Base-by-base conservation (phyloP, 2,113 vertebrate genomes). In the Colistium nudipinnis region DNA sequence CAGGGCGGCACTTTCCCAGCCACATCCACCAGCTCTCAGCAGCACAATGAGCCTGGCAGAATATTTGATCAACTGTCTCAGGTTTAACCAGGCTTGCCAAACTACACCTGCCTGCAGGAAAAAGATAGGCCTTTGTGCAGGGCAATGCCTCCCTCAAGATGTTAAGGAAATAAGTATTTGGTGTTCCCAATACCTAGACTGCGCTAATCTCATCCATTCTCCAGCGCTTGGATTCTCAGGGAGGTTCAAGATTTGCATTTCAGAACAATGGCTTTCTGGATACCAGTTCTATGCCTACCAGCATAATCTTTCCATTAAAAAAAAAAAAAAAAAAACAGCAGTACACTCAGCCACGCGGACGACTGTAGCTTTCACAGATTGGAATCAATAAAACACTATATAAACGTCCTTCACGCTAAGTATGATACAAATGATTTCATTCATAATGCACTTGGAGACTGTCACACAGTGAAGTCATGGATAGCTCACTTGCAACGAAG, bases 11-110 rank as follows among this genome's bases (percentile, higher is more conserved):
- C 72, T 72, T 72, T 82, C 74, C 70, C 54, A 69, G 74, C 70
- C 66, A 51, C 69, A 87, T 89, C 78, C 82, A 71, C 65, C 64
- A 76, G 74, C 81, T 85, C 83, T 83, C 76, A 30, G 76, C 75
- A 48, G 78, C 76, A 80, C 85, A 87, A 88, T 75, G 84, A 78
- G 83, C 62, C 78, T 64, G 74, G 78, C 74, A 64, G 84, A 88
- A 89, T 87, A 86, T 87, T 90, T 88, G 85, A 90, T 90, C 86
- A 87, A 79, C 80, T 83, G 83, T 86, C 87, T 83, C 62, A 36
- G 82, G 84, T 87, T 86, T 86, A 89, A 89, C 83, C 81, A 86
- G 65, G 69, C 83, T 78, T 88, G 89, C 85, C 86, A 86, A 86
- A 84, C 66, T 84, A 78, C 79, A 87, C 84, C 84, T 89, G 75